Evolutionary conservation across 2,113 vertebrate species (phyloP).

Genomic region (Pionites leucogaster): DNA sequence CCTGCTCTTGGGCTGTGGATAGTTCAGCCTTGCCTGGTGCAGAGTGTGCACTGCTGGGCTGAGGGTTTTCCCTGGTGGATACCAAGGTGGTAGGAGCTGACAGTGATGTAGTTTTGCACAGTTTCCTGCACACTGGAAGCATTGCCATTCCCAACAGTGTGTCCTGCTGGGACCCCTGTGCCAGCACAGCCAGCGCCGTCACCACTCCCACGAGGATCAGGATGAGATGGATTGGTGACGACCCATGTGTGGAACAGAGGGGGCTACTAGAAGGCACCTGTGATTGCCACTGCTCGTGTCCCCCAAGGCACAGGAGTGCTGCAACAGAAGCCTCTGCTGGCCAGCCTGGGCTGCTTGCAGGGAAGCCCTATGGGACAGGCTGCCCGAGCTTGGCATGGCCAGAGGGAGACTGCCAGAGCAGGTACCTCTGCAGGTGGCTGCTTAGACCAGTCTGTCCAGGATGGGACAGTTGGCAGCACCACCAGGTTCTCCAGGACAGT

Average conservation of each 20-base stretch:
- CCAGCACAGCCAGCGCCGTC: background rate
- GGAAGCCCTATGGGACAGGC: background rate
- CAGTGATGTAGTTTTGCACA: background rate
- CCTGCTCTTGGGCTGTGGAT: background rate
- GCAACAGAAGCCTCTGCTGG: background rate
- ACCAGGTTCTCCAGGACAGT: background rate
- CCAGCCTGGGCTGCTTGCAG: background rate
- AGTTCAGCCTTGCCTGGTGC: background rate
- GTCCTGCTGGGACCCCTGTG: background rate
- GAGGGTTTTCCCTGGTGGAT: background rate
- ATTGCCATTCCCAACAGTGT: rapidly evolving
- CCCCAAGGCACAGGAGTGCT: rapidly evolving
- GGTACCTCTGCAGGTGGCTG: background rate
- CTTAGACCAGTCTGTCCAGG: background rate
- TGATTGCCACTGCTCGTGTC: background rate
- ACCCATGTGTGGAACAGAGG: background rate
- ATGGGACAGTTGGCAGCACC: background rate
- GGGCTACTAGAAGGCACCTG: background rate
- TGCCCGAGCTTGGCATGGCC: rapidly evolving
- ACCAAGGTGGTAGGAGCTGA: background rate
- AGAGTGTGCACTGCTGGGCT: background rate
- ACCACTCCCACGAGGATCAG: background rate
- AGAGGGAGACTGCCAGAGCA: background rate
- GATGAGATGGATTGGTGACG: rapidly evolving
- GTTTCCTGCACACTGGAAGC: background rate